Base-by-base conservation (phyloP, 2,888 invertebrate genomes). In the Acronicta aceris region DNA sequence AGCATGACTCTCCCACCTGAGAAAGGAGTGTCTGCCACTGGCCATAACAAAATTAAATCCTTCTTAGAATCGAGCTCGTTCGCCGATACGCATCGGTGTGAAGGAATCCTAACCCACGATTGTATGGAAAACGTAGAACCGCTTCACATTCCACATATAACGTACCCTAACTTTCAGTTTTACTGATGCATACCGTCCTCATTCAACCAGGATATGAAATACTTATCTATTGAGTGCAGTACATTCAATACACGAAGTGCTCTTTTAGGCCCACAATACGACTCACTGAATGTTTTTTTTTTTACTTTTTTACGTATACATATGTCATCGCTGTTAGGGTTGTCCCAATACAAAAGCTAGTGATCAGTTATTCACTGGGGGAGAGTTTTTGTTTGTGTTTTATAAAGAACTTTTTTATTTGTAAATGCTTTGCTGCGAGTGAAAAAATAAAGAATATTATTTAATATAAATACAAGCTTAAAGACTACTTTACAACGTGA, bases 171-270 rank as follows among this genome's bases (percentile, higher is more conserved):
- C 82, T 82, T 79, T 77, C 76, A 79, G 78, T 81, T 80, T 72
- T 66, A 76, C 72, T 72, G 74, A 79, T 81, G 84, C 82, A 80
- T 79, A 64, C 70, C 74, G 65, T 64, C 67, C 71, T 74, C 73
- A 71, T 73, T 70, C 68, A 73, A 50, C 61, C 71, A 74, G 68
- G 51, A 72, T 69, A 73, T 82, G 81, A 80, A 82, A 81, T 81
- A 85, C 83, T 85, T 87, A 87, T 86, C 87, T 79, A 79, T 74
- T 76, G 81, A 81, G 76, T 79, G 80, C 86, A 85, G 79, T 48
- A 74, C 72, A 73, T 81, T 76, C 85, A 79, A 82, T 78, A 70
- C 69, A 51, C 47, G 38, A 70, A 70, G 69, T 78, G 72, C 64
- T 76, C 71, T 75, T 79, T 82, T 79, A 55, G 66, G 33, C 50